Percentiles rank a stretch among this genome's conserved stretches.
phyloP scores from a whole-genome alignment of 1,140 invertebrate genomes.

The Diorhabda elongata region DNA sequence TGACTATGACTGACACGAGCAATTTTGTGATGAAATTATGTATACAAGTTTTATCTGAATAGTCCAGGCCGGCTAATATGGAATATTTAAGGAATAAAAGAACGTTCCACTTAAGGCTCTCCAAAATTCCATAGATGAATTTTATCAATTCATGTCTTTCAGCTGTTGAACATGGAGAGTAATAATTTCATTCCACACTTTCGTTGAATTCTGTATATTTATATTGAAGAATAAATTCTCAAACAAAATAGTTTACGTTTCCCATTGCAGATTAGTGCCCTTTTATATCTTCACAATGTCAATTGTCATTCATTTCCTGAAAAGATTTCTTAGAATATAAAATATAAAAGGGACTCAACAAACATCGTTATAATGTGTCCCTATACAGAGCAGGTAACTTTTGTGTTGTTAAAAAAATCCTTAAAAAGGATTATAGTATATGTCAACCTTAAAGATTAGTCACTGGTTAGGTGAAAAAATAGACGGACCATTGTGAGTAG shows the following conservation, averaged over 20 bases:
- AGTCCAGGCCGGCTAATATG: too few species aligned
- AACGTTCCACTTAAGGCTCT: too few species aligned
- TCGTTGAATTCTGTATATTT: background rate
- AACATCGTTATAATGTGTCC: conserved; percentile 8
- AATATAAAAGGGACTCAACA: background rate
- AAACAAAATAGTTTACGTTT: conserved; percentile 5
- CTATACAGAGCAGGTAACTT: conserved; percentile 12
- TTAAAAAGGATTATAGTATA: conserved; percentile 4
- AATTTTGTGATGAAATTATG: too few species aligned
- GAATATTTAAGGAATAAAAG: too few species aligned
- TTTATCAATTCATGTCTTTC: too few species aligned
- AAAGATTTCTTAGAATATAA: background rate
- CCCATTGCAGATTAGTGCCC: background rate
- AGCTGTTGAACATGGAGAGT: too few species aligned
- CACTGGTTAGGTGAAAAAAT: conserved; percentile 5
- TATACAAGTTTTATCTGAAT: too few species aligned
- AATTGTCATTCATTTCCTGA: conserved; percentile 9
- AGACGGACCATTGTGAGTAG: background rate
- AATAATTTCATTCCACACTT: too few species aligned
- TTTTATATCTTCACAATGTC: conserved; percentile 2
- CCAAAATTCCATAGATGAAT: too few species aligned
- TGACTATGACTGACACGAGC: too few species aligned
- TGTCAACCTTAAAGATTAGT: background rate
- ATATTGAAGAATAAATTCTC: background rate
- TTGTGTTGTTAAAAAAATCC: background rate